Evolutionary conservation across 1,140 invertebrate genomes (phyloP).

Genomic region (Orius laevigatus): DNA sequence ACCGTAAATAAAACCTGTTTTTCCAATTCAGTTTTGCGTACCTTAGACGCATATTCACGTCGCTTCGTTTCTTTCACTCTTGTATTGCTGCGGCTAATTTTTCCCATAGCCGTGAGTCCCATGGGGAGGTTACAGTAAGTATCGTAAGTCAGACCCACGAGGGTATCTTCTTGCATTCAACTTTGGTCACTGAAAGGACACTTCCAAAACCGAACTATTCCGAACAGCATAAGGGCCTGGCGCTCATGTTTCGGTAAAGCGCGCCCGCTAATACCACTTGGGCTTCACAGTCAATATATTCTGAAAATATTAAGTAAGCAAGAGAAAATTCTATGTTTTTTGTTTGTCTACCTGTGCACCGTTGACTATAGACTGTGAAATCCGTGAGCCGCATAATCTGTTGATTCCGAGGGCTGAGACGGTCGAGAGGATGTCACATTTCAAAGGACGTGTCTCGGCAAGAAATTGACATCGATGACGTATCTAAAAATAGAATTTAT

Average conservation of each 20-base stretch:
- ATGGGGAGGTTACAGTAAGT: constrained; percentile 82
- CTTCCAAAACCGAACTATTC: constrained; percentile 81
- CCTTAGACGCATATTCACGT: no score
- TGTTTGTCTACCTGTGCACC: constrained; percentile 56
- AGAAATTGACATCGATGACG: constrained; percentile 77
- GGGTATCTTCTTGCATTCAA: constrained; percentile 67
- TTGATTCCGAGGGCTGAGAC: constrained; percentile 72
- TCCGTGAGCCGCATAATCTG: constrained; percentile 82
- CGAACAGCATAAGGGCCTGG: constrained; percentile 76
- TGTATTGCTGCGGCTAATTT: constrained; percentile 84
- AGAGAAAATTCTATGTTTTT: not conserved
- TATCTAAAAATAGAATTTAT: constrained; percentile 27
- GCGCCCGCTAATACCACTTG: constrained; percentile 82
- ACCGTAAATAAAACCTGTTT: no score
- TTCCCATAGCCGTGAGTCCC: constrained; percentile 93
- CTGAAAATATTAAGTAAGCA: constrained; percentile 29
- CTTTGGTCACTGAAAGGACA: constrained; percentile 58
- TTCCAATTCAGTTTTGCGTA: no score
- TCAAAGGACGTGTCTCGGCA: constrained; percentile 75
- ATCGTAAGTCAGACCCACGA: constrained; percentile 86
- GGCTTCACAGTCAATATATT: constrained; percentile 72
- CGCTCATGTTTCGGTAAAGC: constrained; percentile 90
- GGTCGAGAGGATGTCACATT: constrained; percentile 69
- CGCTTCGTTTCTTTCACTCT: constrained; percentile 69
- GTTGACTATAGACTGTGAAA: constrained; percentile 80